These are phyloP conservation scores for Penaeus japonicus DNA, from an alignment of 1,140 invertebrate genomes.

Conservation along the genomic window DNA sequence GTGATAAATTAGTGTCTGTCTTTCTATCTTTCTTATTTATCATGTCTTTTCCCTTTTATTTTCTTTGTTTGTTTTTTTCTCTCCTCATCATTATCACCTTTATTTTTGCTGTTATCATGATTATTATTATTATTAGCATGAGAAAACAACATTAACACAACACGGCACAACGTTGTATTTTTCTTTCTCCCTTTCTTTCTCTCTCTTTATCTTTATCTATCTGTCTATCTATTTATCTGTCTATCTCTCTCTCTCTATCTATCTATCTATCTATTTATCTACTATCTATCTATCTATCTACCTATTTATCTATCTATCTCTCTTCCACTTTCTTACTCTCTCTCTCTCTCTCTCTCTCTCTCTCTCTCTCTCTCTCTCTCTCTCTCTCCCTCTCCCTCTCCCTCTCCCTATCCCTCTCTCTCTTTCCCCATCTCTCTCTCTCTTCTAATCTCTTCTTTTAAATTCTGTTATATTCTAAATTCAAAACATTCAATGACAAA, in stretches of 20 bases:
- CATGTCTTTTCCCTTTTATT: too few species aligned
- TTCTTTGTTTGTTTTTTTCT: too few species aligned
- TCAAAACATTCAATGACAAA: too few species aligned
- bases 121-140: too few species aligned
- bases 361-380: background rate
- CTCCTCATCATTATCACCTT: background rate
- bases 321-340: background rate
- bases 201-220: background rate
- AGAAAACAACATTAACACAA: too few species aligned
- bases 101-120: too few species aligned
- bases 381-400: slow-evolving; percentile 17
- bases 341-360: background rate
- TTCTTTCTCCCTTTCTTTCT: background rate
- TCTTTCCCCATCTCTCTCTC: slow-evolving; percentile 21
- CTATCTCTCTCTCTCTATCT: background rate
- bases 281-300: background rate
- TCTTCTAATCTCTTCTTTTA: background rate
- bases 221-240: background rate
- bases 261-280: background rate
- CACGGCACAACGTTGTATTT: too few species aligned
- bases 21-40: background rate
- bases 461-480: too few species aligned
- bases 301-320: background rate
- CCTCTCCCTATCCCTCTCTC: slow-evolving; percentile 1
- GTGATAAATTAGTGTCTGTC: background rate